A percentile compares a stretch with the other conserved stretches of the same genome.
Conservation (phyloP, 2,797 vertebrate species). For the Bucorvus abyssinicus region DNA sequence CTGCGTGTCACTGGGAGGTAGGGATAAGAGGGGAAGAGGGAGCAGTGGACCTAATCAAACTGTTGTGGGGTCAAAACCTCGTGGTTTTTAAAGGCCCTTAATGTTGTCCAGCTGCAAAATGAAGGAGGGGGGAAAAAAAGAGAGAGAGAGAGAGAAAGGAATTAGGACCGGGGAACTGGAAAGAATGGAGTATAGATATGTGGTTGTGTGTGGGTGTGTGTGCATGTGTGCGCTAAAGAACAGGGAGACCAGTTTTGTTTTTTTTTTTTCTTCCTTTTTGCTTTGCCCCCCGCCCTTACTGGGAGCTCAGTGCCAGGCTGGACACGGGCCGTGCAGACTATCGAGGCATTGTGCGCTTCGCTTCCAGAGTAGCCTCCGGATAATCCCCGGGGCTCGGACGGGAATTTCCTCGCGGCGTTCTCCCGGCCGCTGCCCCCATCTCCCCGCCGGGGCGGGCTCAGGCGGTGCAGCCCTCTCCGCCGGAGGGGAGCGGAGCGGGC, state of each 20-base stretch:
- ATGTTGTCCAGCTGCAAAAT: conserved; percentile 87
- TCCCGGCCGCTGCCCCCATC: background rate
- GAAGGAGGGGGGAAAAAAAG: background rate
- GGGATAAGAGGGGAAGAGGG: background rate
- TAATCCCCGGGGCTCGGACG: conserved; percentile 73
- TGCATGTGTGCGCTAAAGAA: conserved; percentile 54
- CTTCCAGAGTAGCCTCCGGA: conserved; percentile 72
- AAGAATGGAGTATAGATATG: conserved; percentile 57
- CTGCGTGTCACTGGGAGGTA: conserved; percentile 38
- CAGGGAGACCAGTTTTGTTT: conserved; percentile 45
- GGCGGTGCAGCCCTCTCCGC: background rate
- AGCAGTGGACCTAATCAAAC: conserved; percentile 69
- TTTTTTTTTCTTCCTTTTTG: background rate
- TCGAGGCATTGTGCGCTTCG: conserved; percentile 68
- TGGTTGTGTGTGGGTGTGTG: background rate
- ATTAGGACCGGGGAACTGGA: conserved; percentile 52
- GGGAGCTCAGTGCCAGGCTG: conserved; percentile 71
- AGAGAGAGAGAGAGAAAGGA: background rate
- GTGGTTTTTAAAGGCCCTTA: conserved; percentile 80
- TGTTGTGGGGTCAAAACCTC: conserved; percentile 69
- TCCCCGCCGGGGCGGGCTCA: background rate
- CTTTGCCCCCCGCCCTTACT: background rate
- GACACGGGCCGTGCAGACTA: conserved; percentile 68
- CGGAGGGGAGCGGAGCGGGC: background rate
- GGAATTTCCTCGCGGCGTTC: conserved; percentile 73